Evolutionary conservation across 2,113 vertebrate species (phyloP).

Genomic region (Rhinoptilus africanus): DNA sequence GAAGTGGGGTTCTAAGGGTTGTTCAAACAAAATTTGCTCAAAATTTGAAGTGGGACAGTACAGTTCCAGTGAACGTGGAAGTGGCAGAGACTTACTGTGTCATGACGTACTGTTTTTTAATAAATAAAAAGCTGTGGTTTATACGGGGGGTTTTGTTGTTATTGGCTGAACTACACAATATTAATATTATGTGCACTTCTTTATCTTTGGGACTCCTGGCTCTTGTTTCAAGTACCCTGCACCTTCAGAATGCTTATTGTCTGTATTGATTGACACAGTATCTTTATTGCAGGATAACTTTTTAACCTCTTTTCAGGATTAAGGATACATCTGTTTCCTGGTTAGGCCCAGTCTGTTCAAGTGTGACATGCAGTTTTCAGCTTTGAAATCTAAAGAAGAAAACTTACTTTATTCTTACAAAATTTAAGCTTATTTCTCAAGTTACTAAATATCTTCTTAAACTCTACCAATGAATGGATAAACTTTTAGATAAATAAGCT

Average conservation of each 20-base stretch:
- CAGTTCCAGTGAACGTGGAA: not conserved
- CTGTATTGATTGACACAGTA: not conserved
- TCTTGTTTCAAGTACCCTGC: not conserved
- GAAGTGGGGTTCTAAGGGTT: not conserved
- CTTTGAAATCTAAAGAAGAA: not conserved
- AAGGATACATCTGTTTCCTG: slow-evolving; percentile 11
- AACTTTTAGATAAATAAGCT: not conserved
- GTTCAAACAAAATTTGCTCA: not conserved
- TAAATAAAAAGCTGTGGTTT: not conserved
- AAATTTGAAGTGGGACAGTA: not conserved
- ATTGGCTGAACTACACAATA: not conserved
- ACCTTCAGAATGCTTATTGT: not conserved
- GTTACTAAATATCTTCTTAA: not conserved
- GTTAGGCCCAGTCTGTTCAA: not conserved
- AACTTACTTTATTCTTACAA: not conserved
- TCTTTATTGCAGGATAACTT: not conserved
- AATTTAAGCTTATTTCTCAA: not conserved
- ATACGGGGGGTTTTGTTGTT: not conserved
- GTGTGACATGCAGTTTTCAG: not conserved
- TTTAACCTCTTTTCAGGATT: not conserved
- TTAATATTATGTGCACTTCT: too few species aligned
- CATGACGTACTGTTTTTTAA: not conserved
- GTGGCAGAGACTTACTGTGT: not conserved
- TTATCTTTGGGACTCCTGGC: not conserved
- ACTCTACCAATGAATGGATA: not conserved